These are phyloP conservation scores for Camponotus vicinus DNA, from an alignment of 1,140 invertebrate genomes.

Conservation along the genomic window DNA sequence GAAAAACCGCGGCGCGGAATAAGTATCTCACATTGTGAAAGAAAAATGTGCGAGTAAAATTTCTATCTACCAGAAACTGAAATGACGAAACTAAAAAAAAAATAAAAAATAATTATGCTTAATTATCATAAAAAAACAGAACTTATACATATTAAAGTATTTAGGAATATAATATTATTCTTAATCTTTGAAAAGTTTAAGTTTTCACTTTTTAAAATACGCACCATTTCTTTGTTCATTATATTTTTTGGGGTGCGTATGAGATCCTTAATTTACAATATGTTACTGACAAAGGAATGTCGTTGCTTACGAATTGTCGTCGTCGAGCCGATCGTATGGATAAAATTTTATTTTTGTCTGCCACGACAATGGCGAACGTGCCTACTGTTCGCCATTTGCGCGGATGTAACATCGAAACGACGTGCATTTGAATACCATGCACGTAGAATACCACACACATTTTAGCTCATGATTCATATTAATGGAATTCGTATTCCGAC, in stretches of 20 bases:
- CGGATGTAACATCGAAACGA: background rate
- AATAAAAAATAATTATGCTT: background rate
- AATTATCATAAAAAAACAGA: background rate
- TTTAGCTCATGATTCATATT: slow-evolving; percentile 60
- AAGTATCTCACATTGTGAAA: background rate
- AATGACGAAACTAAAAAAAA: background rate
- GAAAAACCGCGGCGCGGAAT: background rate
- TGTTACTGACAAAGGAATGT: background rate
- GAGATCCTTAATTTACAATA: background rate
- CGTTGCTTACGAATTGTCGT: slow-evolving; percentile 30
- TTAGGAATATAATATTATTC: background rate
- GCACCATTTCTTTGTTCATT: too few species aligned
- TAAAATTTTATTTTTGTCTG: slow-evolving; percentile 35
- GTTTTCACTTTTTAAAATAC: too few species aligned
- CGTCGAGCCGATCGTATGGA: slow-evolving; percentile 10
- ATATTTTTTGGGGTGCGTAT: too few species aligned
- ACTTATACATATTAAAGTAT: background rate
- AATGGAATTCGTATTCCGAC: slow-evolving; percentile 42
- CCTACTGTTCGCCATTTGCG: slow-evolving; percentile 4
- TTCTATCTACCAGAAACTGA: too few species aligned
- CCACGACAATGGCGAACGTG: slow-evolving; percentile 34
- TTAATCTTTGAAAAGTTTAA: too few species aligned
- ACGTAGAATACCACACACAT: background rate
- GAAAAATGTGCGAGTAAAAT: background rate
- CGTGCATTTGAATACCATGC: slow-evolving; percentile 28